Evolutionary conservation across 2,113 vertebrate genomes (phyloP).

Genomic region (Perca fluviatilis): DNA sequence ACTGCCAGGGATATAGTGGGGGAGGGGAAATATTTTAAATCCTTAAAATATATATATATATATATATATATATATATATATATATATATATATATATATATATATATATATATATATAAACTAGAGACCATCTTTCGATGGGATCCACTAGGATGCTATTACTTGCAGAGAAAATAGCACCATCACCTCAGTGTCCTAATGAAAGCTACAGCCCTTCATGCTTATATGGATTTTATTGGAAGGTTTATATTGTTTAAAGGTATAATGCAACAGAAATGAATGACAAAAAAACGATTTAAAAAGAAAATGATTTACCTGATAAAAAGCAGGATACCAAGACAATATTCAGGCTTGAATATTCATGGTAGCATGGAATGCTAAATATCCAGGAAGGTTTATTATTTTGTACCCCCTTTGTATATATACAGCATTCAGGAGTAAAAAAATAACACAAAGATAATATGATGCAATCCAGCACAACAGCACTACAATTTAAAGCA

Average conservation of each 20-base stretch:
- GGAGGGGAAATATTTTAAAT: background rate
- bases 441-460: background rate
- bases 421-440: background rate
- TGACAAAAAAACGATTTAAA: background rate
- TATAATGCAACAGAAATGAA: background rate
- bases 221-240: background rate
- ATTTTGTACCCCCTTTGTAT: background rate
- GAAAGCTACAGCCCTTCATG: background rate
- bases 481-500: background rate
- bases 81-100: too few species aligned
- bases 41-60: background rate
- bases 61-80: too few species aligned
- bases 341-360: constrained; percentile 13
- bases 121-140: too few species aligned
- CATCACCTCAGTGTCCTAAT: constrained; percentile 11
- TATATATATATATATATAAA: too few species aligned
- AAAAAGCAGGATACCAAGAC: constrained; percentile 11
- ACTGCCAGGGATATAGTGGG: background rate
- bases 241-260: constrained; percentile 6
- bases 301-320: constrained; percentile 26
- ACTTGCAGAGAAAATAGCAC: background rate
- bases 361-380: background rate
- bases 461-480: background rate
- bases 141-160: background rate
- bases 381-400: constrained; percentile 17